Conservation (phyloP, 1,140 invertebrate species). For the Lutraria rhynchaena region DNA sequence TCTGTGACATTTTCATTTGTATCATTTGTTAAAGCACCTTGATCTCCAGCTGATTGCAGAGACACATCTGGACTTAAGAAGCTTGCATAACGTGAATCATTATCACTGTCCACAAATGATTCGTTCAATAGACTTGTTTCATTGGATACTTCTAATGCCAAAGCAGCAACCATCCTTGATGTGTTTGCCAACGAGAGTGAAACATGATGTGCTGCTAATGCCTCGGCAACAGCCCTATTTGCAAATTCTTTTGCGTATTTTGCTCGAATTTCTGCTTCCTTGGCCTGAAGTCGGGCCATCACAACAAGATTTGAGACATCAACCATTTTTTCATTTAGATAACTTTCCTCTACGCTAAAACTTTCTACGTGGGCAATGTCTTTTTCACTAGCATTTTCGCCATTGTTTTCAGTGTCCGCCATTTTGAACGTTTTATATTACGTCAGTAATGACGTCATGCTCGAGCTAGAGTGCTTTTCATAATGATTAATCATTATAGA, state of each 20-base stretch:
- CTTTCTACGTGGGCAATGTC: no score
- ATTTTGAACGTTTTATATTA: no score
- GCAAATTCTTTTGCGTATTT: conserved; percentile 44
- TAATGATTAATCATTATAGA: no score
- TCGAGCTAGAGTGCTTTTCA: no score
- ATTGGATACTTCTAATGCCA: conserved; percentile 40
- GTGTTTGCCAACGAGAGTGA: conserved; percentile 28
- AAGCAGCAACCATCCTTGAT: conserved; percentile 41
- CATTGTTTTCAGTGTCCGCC: no score
- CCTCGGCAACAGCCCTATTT: conserved; percentile 19
- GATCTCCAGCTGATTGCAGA: background rate
- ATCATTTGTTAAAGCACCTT: background rate
- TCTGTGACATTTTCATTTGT: background rate
- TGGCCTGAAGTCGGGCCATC: conserved; percentile 23
- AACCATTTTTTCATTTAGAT: background rate
- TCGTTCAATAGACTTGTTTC: background rate
- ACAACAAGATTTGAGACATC: conserved; percentile 22
- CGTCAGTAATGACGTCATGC: no score
- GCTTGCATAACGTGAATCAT: background rate
- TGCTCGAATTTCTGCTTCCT: conserved; percentile 45
- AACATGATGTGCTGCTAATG: conserved; percentile 25
- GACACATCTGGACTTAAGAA: background rate
- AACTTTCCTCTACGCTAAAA: no score
- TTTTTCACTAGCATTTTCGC: no score
- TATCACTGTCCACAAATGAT: conserved; percentile 3